Percentiles rank a stretch among this genome's conserved stretches.
Evolutionary conservation across 2,113 vertebrate species (phyloP).

Genomic region (Chionodraco myersi): DNA sequence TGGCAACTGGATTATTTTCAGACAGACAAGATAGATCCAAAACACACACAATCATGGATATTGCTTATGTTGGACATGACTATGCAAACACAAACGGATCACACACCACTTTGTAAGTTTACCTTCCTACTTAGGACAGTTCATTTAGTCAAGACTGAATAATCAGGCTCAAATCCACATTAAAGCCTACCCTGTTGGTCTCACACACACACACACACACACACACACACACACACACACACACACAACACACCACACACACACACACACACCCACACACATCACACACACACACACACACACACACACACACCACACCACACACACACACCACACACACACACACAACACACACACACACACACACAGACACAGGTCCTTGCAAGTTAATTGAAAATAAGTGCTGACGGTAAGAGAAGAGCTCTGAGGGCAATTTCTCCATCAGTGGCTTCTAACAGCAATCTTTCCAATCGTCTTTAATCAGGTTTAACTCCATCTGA

Average conservation of each 20-base stretch:
- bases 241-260: not conserved
- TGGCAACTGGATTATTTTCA: not conserved
- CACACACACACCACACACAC: not conserved
- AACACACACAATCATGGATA: not conserved
- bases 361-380: not conserved
- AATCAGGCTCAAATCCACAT: constrained; percentile 19
- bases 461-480: constrained; percentile 67
- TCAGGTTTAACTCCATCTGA: constrained; percentile 65
- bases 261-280: not conserved
- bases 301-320: not conserved
- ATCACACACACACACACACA: not conserved
- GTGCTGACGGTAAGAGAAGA: constrained; percentile 35
- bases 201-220: not conserved
- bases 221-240: not conserved
- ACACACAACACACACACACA: not conserved
- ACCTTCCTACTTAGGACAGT: not conserved
- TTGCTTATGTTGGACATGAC: not conserved
- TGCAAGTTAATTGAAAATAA: constrained; percentile 52
- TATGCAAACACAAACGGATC: constrained; percentile 19
- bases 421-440: constrained; percentile 37
- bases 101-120: not conserved
- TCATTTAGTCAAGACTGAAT: constrained; percentile 18
- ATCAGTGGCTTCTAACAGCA: constrained; percentile 51
- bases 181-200: constrained; percentile 11
- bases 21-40: not conserved